These are phyloP conservation scores for Danio choprae DNA, from an alignment of 2,797 vertebrate species.

Conservation along the genomic window DNA sequence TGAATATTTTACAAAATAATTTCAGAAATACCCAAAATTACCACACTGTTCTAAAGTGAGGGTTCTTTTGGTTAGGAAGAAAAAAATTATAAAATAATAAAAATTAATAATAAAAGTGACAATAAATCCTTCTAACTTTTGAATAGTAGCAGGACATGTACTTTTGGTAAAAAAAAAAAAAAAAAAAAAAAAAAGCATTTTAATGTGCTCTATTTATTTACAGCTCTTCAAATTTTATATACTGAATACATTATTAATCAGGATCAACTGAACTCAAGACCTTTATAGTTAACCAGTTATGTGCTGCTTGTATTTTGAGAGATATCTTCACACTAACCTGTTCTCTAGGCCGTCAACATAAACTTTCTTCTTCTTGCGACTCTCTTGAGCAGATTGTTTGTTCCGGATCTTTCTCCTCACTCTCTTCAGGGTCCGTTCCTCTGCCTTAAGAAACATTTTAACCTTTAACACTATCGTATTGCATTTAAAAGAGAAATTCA, in stretches of 20 bases:
- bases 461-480: neutral
- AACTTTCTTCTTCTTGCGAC: conserved; percentile 87
- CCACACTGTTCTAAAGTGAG: neutral
- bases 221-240: neutral
- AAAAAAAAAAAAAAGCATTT: too few relatives aligned
- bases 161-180: too few relatives aligned
- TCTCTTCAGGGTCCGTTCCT: conserved; percentile 85
- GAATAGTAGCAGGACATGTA: too few relatives aligned
- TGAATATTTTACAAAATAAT: neutral
- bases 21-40: neutral
- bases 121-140: neutral
- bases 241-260: neutral
- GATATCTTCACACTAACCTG: conserved; percentile 76
- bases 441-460: conserved; percentile 73
- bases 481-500: neutral
- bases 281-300: neutral
- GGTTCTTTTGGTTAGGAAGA: too few relatives aligned
- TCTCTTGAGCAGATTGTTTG: conserved; percentile 90
- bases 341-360: conserved; percentile 88
- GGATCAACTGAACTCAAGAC: too few relatives aligned
- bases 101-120: neutral
- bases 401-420: conserved; percentile 90
- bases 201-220: too few relatives aligned
- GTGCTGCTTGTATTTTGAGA: neutral
- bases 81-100: too few relatives aligned